These are phyloP conservation scores for Alexandromys fortis DNA, from an alignment of 2,113 vertebrate genomes.

Conservation along the genomic window DNA sequence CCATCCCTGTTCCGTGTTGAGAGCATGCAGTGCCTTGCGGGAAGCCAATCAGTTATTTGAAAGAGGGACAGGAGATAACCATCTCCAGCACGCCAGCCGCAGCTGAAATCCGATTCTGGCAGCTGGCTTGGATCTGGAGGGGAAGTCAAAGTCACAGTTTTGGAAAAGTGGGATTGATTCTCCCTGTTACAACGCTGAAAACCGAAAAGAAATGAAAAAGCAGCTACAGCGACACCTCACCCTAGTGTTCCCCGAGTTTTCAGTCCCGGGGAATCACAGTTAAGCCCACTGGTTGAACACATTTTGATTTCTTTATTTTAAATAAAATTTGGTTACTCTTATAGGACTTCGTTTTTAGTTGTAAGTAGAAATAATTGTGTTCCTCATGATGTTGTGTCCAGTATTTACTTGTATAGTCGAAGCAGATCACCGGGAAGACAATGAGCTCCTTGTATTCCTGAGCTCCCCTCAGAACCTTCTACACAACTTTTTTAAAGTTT, in stretches of 20 bases:
- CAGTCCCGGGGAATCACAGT: background rate
- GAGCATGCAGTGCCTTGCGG: conserved; percentile 29
- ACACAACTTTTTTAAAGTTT: background rate
- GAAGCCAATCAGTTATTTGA: conserved; percentile 67
- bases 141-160: conserved; percentile 71
- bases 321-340: background rate
- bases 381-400: background rate
- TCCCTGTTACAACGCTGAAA: background rate
- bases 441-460: background rate
- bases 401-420: background rate
- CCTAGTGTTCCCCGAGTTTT: background rate
- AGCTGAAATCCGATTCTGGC: conserved; percentile 64
- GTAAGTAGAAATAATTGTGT: background rate
- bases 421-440: background rate
- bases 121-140: conserved; percentile 58
- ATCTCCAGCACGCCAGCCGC: conserved; percentile 23
- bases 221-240: background rate
- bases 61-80: conserved; percentile 36
- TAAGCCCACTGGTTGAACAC: background rate
- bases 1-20: conserved; percentile 15
- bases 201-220: background rate
- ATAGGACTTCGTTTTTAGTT: conserved; percentile 12
- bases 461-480: background rate
- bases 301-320: background rate
- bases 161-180: conserved; percentile 53